These are phyloP conservation scores for Pterocles burchelli DNA, from an alignment of 2,113 vertebrate species.

Conservation along the genomic window DNA sequence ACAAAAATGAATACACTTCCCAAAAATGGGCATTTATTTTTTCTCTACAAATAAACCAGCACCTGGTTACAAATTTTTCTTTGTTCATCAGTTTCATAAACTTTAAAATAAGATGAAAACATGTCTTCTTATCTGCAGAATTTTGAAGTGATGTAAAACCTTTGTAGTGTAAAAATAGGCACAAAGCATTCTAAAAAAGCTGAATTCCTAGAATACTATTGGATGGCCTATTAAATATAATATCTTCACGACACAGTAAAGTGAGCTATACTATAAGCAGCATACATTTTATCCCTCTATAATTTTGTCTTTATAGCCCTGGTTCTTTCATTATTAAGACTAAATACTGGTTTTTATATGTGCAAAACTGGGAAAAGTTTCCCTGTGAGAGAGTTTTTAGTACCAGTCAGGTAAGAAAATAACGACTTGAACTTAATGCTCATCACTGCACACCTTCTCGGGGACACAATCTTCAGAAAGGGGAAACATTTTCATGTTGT, in stretches of 20 bases:
- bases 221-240: neutral
- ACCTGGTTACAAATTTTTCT: neutral
- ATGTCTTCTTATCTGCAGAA: neutral
- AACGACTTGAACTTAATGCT: neutral
- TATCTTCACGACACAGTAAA: neutral
- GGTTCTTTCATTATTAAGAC: neutral
- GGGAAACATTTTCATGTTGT: neutral
- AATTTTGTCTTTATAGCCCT: neutral
- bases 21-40: neutral
- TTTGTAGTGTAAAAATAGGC: neutral
- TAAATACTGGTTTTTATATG: neutral
- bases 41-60: neutral
- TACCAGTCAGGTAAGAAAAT: neutral
- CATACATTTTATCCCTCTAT: neutral
- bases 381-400: neutral
- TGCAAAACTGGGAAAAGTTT: neutral
- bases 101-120: neutral
- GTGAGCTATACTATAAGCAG: neutral
- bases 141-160: neutral
- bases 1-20: neutral
- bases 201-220: neutral
- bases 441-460: neutral
- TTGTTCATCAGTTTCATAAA: neutral
- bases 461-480: neutral
- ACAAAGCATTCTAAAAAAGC: neutral